A percentile compares a stretch with the other conserved stretches of the same genome.
Evolutionary conservation across 2,888 invertebrate species (phyloP).

Genomic region (Apodemia hepburni): DNA sequence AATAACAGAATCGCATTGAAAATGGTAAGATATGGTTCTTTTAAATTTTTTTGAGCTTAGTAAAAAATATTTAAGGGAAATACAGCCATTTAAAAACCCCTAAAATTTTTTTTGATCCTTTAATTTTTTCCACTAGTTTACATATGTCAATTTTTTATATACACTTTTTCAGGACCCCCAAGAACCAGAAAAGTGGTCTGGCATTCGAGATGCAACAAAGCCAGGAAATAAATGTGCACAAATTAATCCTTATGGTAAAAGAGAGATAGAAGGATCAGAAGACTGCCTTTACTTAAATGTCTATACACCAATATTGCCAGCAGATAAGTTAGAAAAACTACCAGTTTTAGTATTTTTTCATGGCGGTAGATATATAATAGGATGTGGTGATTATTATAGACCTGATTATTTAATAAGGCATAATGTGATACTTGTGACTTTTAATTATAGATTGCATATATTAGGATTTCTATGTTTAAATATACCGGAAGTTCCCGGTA

Average conservation of each 20-base stretch:
- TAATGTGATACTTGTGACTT: conserved; percentile 58
- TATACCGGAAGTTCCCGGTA: conserved; percentile 60
- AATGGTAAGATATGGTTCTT: no score
- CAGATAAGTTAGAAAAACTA: conserved; percentile 46
- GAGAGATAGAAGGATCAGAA: conserved; percentile 75
- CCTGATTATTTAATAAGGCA: conserved; percentile 60
- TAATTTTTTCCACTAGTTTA: no score
- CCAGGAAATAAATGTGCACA: conserved; percentile 66
- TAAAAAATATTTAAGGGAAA: no score
- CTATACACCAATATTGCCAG: conserved; percentile 79
- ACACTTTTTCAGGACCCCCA: conserved; percentile 49
- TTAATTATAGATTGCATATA: conserved; percentile 59
- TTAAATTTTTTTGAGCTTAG: no score
- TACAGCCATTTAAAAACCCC: no score
- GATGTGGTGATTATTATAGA: conserved; percentile 70
- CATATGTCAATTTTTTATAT: not conserved
- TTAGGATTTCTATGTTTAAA: conserved; percentile 61
- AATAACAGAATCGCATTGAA: no score
- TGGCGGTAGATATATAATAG: conserved; percentile 76
- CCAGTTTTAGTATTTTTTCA: conserved; percentile 80
- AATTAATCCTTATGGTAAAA: conserved; percentile 58
- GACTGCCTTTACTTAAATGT: conserved; percentile 86
- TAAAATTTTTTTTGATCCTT: no score
- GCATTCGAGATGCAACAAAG: conserved; percentile 55
- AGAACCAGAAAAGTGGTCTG: conserved; percentile 50